phyloP scores from a whole-genome alignment of 2,113 vertebrate species.

The Geothlypis trichas region DNA sequence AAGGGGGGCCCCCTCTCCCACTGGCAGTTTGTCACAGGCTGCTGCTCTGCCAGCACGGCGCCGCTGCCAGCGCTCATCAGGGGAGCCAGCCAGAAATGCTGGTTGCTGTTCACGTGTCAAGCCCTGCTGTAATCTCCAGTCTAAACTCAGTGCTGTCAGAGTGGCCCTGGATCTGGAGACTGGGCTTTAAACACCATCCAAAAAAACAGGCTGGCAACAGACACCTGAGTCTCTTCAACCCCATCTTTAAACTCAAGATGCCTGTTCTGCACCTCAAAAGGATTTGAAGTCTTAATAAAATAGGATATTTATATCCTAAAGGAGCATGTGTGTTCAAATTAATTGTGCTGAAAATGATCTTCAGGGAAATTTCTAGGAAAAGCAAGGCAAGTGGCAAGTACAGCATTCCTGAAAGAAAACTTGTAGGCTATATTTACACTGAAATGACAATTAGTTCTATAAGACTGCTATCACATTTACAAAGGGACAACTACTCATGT shows the following conservation, averaged over 20 bases:
- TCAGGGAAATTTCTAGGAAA: neutral
- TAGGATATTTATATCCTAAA: neutral
- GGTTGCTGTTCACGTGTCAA: neutral
- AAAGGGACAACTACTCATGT: neutral
- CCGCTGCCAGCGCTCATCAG: neutral
- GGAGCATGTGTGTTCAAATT: neutral
- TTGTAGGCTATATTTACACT: neutral
- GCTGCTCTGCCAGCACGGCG: neutral
- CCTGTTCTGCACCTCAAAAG: neutral
- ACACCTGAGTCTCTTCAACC: neutral
- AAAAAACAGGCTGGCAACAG: neutral
- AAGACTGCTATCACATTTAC: neutral
- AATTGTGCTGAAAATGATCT: neutral
- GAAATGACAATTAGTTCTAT: neutral
- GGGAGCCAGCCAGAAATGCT: neutral
- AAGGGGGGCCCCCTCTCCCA: neutral
- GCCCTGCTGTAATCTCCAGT: neutral
- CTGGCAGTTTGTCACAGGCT: neutral
- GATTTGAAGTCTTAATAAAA: neutral
- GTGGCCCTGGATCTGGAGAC: neutral
- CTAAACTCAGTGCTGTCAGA: neutral
- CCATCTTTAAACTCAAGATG: neutral
- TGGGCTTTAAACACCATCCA: neutral
- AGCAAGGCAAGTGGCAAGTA: neutral
- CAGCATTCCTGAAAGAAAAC: neutral